Evolutionary conservation across 2,113 vertebrate species (phyloP).

Genomic region (Mustelus asterias): DNA sequence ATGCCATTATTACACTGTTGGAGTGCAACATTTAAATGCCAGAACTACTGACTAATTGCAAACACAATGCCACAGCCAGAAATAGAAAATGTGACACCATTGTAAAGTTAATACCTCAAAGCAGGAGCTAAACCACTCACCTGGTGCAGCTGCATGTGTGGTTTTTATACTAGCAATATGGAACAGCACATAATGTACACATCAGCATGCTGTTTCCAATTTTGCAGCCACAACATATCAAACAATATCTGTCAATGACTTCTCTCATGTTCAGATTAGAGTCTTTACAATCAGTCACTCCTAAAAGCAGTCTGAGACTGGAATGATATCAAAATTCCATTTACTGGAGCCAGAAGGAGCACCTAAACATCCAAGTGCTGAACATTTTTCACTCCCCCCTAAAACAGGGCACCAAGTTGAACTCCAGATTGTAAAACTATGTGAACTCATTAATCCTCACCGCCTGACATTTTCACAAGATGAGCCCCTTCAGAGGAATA

Average conservation of each 20-base stretch:
- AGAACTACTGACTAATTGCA: neutral
- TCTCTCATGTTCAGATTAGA: neutral
- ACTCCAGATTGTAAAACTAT: neutral
- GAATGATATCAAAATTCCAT: constrained; percentile 11
- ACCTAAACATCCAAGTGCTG: neutral
- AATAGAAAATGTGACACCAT: neutral
- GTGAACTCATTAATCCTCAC: neutral
- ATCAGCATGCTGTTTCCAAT: neutral
- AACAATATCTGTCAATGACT: neutral
- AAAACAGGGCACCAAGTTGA: neutral
- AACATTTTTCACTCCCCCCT: neutral
- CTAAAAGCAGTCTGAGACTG: neutral
- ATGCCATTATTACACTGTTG: neutral
- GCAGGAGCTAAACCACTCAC: neutral
- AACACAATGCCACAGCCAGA: neutral
- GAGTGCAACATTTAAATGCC: neutral
- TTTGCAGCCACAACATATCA: neutral
- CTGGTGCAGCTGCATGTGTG: neutral
- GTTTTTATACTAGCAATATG: neutral
- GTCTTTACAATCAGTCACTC: neutral
- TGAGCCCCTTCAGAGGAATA: neutral
- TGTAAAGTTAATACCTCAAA: neutral
- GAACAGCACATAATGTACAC: neutral
- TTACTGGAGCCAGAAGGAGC: neutral
- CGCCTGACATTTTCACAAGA: neutral